Evolutionary conservation across 2,113 vertebrate species (phyloP), one percentile per base, ranked within the genome.

Genomic region (Rousettus leschenaultii): DNA sequence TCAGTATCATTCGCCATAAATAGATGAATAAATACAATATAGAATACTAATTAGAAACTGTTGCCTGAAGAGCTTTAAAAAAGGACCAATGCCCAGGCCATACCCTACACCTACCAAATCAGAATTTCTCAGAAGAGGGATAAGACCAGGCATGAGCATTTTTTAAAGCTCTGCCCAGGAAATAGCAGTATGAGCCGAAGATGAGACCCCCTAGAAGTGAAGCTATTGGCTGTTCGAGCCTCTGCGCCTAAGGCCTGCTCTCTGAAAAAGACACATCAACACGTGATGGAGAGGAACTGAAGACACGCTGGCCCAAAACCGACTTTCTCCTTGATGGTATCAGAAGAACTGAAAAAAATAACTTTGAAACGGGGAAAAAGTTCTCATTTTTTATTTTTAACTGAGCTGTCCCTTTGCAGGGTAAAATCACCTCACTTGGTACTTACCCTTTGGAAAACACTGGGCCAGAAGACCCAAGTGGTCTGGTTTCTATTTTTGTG

Each of bases 381-480:
- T 53, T 78, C 45, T 85, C 82, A 43, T 11, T 21, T 51, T 59
- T 10, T 14, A 43, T 74, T 40, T n/a, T 22, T 73, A 65, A 65
- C 19, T 65, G 12, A 12, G 21, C 22, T 71, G 7, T 35, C 86
- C 45, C 68, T 86, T 48, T n/a, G 5, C 4, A 0, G 10, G 28
- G 61, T 43, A 68, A 40, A 86, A 85, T 61, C 53, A 78, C 30
- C 48, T 48, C n/a, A 1, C 8, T 0, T 22, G 63, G 15, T 45
- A 53, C 45, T 53, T 82, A 82, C 55, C 88, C 93, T 97, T 94
- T 95, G 86, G 85, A 87, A 96, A 96, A 92, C 71, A 86, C 88
- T 28, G 63, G 15, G 33, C 55, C 48, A 86, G 55, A 80, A 66
- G 59, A 28, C 8, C 66, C 8, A 59, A 45, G 24, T 59, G 28